Evolutionary conservation across 2,113 vertebrate genomes (phyloP), one percentile per base, ranked within the genome.

Genomic region (Craseonycteris thonglongyai): DNA sequence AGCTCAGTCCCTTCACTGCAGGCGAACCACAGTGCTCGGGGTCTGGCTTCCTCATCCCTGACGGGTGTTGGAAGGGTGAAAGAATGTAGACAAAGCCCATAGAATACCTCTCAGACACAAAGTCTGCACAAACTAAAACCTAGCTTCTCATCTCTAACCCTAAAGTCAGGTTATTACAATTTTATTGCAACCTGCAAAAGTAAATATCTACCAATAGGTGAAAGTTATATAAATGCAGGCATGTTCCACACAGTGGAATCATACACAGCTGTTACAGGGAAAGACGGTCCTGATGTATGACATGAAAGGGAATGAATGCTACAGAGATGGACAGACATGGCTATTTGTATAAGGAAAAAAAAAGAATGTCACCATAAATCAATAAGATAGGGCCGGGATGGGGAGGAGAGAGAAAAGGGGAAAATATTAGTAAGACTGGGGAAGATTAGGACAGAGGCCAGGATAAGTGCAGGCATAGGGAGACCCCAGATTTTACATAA

Each of bases 331-430:
- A 18, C 6, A 19, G 54, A 54, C 4, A 6, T 1, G 38, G 45
- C 15, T 45, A 18, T 21, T 81, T 92, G 47, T 7, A n/a, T 30
- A n/a, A 49, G 28, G 68, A 94, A 91, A 95, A 56, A 7, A 72
- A 1, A 15, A 16, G 66, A 33, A 40, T 10, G 12, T 33, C 33
- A 38, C 4, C 9, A 66, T 0, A 84, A 51, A 66, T 21, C 28
- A 78, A 49, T 5, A 19, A 83, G 47, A 40, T 0, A 35, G 35
- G 10, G 45, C 65, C 30, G 13, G 35, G 40, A 12, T 16, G 3
- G 5, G 42, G 30, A 30, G 56, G 21, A 22, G 18, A 10, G 10
- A 18, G 19, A 2, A 3, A 35, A 24, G n/a, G 0, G n/a, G 19
- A 15, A 26, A 47, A 7, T 2, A 1, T 16, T 4, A 30, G 65